Base-by-base conservation (phyloP, 2,888 invertebrate species). In the Tethea ocularis region DNA sequence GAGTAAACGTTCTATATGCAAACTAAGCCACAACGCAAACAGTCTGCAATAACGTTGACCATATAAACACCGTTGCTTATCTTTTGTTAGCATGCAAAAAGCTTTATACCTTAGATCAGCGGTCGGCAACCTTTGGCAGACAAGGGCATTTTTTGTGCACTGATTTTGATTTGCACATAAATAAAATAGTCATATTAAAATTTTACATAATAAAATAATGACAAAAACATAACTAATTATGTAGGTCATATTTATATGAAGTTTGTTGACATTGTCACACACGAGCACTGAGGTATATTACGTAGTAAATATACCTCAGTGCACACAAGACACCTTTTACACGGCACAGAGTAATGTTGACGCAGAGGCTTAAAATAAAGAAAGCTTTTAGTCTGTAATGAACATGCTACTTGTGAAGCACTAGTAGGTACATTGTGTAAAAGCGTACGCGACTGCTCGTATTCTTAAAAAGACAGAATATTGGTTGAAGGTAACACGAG, bases 311-410 rank as follows among this genome's bases (percentile, higher is more conserved):
- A n/a, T n/a, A n/a, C n/a, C n/a, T n/a, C n/a, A n/a, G n/a, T n/a
- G n/a, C n/a, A n/a, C n/a, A n/a, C n/a, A 46, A 46, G 46, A 46
- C 46, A 20, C 46, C 33, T 46, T 46, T 41, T 38, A n/a, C 46
- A 20, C 10, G 17, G 20, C 22, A 24, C 24, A 52, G 52, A 52
- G 29, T 52, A 26, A 26, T 29, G 17, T 22, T 22, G 51, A 51
- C 13, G 33, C 57, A 20, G 46, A 46, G n/a, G 46, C 17, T 51
- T 57, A n/a, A 51, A 41, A 67, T 64, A 70, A 66, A 59, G 59
- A 65, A 59, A 52, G 69, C 75, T 68, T 65, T 68, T 71, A 74
- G 63, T 57, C 56, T 56, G 62, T 74, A 69, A 69, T 71, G 68
- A 69, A 67, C 64, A 61, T 51, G 60, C 52, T 57, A 29, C 23